Evolutionary conservation across 2,113 vertebrate genomes (phyloP).

Genomic region (Ciconia stormi): DNA sequence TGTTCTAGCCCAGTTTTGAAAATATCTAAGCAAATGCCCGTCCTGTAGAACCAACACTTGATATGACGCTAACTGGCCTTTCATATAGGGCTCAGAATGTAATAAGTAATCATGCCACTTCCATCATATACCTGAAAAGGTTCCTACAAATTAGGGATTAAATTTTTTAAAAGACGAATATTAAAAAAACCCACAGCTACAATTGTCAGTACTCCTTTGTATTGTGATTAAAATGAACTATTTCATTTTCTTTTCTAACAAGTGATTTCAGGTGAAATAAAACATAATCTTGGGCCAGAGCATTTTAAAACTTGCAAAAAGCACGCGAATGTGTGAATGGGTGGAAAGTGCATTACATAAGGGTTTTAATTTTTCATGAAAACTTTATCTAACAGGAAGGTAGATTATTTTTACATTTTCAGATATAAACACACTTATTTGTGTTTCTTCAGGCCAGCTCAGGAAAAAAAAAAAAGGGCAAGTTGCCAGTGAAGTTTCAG

Average conservation of each 20-base stretch:
- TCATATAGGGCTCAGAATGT: neutral
- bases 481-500: neutral
- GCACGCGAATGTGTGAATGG: neutral
- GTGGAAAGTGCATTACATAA: neutral
- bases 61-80: neutral
- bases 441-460: neutral
- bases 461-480: neutral
- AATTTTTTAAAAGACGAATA: neutral
- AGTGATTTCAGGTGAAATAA: neutral
- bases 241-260: neutral
- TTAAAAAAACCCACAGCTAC: neutral
- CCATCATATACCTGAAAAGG: neutral
- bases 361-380: neutral
- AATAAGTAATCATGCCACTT: neutral
- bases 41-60: neutral
- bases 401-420: neutral
- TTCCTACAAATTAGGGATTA: neutral
- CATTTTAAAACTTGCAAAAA: conserved; percentile 14
- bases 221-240: neutral
- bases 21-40: neutral
- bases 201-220: neutral
- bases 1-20: neutral
- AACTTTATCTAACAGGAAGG: neutral
- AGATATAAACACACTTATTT: neutral
- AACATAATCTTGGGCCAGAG: neutral